Base-by-base conservation (phyloP, 2,888 invertebrate genomes). In the Exephanes ischioxanthus region DNA sequence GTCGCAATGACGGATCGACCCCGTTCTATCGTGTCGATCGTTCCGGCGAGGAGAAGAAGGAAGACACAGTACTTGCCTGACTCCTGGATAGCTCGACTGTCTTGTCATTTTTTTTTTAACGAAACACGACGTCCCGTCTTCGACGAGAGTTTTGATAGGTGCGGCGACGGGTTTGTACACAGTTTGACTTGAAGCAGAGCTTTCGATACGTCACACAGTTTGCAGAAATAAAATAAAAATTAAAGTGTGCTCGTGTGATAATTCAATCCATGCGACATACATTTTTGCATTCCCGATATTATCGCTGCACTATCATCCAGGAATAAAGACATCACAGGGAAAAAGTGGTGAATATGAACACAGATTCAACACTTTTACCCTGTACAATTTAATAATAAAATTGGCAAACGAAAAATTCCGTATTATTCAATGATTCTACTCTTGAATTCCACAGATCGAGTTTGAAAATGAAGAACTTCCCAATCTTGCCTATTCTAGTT, bases 1-100 rank as follows among this genome's bases (percentile, higher is more conserved):
- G 85, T 87, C 87, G 85, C 85, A 83, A 85, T 91, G 91, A 91
- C 89, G 88, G 90, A 91, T 91, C 90, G 90, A 84, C 63, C 89
- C 87, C 88, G 87, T 90, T 89, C 86, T 88, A 90, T 90, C 90
- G 90, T 48, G 45, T 86, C 58, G 78, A 71, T 79, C 79, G 71
- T 79, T 66, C 41, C 22, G 68, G 26, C 66, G 51, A 30, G 19
- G 72, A 58, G 70, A 71, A 53, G 30, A 63, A 63, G 30, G 63
- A 16, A 48, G 63, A 63, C 63, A 33, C 51, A 22, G 41, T 19
- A 61, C 58, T 48, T 19, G 19, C 48, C 37, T 37, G 66, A 30
- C 33, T 63, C 63, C 66, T 22, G 7, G 19, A 66, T 51, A 51
- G 75, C 75, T 22, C n/a, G 66, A 67, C 70, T 79, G 73, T 41